Percentiles rank a stretch among this genome's conserved stretches.
Conservation (phyloP, 2,888 invertebrate species). For the Caenorhabditis afra region DNA sequence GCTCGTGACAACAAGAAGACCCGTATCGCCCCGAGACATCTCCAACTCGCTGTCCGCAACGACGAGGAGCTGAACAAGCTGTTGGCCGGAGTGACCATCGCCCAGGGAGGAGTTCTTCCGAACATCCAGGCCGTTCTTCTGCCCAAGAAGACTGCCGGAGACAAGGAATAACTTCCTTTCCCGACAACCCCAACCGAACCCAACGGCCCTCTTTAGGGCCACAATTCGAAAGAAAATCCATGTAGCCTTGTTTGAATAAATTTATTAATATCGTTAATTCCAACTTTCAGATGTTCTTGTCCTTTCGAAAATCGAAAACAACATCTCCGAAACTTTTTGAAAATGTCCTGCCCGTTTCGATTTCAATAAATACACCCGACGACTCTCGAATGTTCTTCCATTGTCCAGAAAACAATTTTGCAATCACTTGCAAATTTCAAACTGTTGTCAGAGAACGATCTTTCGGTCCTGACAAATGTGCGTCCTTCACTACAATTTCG, state of each 20-base stretch:
- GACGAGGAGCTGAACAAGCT: slow-evolving; percentile 79
- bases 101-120: slow-evolving; percentile 88
- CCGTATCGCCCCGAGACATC: slow-evolving; percentile 82
- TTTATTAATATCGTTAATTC: neutral
- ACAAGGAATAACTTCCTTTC: slow-evolving; percentile 56
- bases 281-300: no score
- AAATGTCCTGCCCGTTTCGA: no score
- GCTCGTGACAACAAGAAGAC: slow-evolving; percentile 83
- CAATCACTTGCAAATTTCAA: no score
- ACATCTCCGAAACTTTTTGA: no score
- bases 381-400: no score
- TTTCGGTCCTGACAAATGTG: no score
- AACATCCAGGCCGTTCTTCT: slow-evolving; percentile 29
- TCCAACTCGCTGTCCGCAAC: slow-evolving; percentile 78
- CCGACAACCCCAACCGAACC: slow-evolving; percentile 56
- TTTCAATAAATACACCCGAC: no score
- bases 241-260: neutral
- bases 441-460: no score
- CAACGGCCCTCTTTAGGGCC: slow-evolving; percentile 68
- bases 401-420: no score
- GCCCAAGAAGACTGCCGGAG: neutral
- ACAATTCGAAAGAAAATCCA: slow-evolving; percentile 29
- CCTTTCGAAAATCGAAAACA: no score
- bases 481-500: no score
- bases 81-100: slow-evolving; percentile 86